Evolutionary conservation across 1,140 invertebrate genomes (phyloP).

Genomic region (Phenacoccus solenopsis): DNA sequence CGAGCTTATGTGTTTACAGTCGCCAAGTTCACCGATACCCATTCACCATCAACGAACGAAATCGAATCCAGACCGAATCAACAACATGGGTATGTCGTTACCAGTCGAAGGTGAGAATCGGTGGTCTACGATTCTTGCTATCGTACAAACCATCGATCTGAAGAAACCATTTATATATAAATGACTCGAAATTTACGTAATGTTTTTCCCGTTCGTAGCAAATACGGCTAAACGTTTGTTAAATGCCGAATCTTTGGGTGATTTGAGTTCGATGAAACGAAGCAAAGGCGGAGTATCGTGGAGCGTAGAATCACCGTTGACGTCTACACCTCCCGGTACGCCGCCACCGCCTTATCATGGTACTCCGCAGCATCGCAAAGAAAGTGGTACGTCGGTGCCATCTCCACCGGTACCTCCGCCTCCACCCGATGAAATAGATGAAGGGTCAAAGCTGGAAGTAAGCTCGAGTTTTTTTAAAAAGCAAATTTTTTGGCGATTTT

Average conservation of each 20-base stretch:
- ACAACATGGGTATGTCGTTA: conserved; percentile 26
- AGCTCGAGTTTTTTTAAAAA: too few species aligned
- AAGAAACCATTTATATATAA: too few species aligned
- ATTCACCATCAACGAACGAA: conserved; percentile 47
- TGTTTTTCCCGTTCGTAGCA: not conserved
- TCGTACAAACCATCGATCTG: too few species aligned
- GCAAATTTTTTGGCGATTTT: too few species aligned
- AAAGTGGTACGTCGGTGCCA: not conserved
- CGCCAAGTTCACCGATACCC: conserved; percentile 7
- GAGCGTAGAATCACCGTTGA: conserved; percentile 35
- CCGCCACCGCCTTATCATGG: conserved; percentile 68
- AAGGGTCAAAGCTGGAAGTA: not conserved
- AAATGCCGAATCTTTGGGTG: conserved; percentile 47
- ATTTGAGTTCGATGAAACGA: conserved; percentile 37
- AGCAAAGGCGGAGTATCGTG: conserved; percentile 32
- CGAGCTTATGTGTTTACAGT: conserved; percentile 15
- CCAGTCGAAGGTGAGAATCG: conserved; percentile 33
- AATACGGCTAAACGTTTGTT: not conserved
- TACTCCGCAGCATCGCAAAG: not conserved
- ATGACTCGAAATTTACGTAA: too few species aligned
- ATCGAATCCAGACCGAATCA: conserved; percentile 52
- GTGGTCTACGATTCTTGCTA: too few species aligned
- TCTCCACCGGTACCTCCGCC: not conserved
- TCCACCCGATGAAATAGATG: conserved; percentile 21
- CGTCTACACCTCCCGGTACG: conserved; percentile 62